Evolutionary conservation across 2,888 invertebrate species (phyloP), one percentile per base, ranked within the genome.

Genomic region (Amiota mariae): DNA sequence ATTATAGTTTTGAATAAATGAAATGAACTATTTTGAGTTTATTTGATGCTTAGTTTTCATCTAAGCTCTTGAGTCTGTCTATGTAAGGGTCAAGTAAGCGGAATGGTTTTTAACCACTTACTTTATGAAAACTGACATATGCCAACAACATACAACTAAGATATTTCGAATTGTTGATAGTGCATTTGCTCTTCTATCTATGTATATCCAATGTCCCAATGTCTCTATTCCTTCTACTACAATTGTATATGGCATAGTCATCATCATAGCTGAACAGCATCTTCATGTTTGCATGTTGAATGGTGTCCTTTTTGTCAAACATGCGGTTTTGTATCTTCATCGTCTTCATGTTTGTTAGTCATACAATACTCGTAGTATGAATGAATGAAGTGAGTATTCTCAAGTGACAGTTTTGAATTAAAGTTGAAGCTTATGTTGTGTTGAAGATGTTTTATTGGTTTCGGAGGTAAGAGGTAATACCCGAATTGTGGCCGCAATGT

Each of bases 71-170:
- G 36, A 36, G 8, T 36, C 6, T 24, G 2, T 24, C 24, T 24
- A 24, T 24, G 36, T 4, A 4, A 6, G 36, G 36, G 8, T 36
- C 3, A 36, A 36, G 36, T 0, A 36, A 6, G 36, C 15, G 51
- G 51, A 54, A 49, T 68, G 20, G 51, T 68, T 36, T 36, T 68
- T 54, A 68, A 68, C 67, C 67, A 54, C 67, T 51, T 51, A 54
- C 67, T 84, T 84, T 83, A 85, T 85, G 84, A 83, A 78, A 85
- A 81, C 78, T 85, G 83, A 84, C 83, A 85, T 81, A 76, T 82
- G 84, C 80, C 82, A 83, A 80, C 80, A 81, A 76, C 82, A 82
- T 79, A 73, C 79, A 79, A 72, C 15, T 24, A 49, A 15, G n/a
- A 49, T 67, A 9, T 4, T n/a, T 0, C 48, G 24, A 2, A 24